Evolutionary conservation across 2,888 invertebrate genomes (phyloP), one percentile per base, ranked within the genome.

Genomic region (Zhengitettix transpicula): DNA sequence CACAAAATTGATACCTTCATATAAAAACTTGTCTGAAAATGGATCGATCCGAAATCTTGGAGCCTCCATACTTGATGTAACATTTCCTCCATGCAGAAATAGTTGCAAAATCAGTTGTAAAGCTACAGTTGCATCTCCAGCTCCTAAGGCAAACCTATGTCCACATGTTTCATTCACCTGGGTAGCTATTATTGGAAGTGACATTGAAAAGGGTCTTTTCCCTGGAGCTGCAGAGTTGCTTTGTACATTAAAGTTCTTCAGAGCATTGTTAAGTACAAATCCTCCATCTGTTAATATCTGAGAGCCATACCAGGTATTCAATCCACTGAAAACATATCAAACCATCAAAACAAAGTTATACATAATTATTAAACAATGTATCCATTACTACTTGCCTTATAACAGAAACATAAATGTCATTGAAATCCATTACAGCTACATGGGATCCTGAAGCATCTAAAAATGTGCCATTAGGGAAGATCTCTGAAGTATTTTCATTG

Each of bases 351-450:
- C 28, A 28, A 28, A 28, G 28, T 28, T 28, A 28, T 28, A 28
- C 28, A 5, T 52, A 52, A 55, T 60, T 52, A 44, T 12, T 7
- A 40, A 14, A 28, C 10, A 41, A 44, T 57, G 62, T 52, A 59
- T 16, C 17, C 17, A 52, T 52, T 14, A 28, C 40, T 62, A 72
- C 80, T 76, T 70, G 86, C 86, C 81, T 82, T 64, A 84, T 78
- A 59, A 84, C 73, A 11, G 85, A 81, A 53, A 83, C 79, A 73
- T 86, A 86, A 53, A 80, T 77, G 68, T 85, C 86, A 66, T 76
- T 71, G 60, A 76, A 74, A 72, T 87, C 87, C 63, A 83, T 78
- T 56, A 79, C 81, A 52, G 82, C 81, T 44, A 86, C 75, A 62
- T 81, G 82, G 9, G 82, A 78, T 64, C 73, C 74, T 74, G 69